These are phyloP conservation scores for Metacarcinus magister DNA, from an alignment of 2,888 invertebrate genomes.

Conservation along the genomic window DNA sequence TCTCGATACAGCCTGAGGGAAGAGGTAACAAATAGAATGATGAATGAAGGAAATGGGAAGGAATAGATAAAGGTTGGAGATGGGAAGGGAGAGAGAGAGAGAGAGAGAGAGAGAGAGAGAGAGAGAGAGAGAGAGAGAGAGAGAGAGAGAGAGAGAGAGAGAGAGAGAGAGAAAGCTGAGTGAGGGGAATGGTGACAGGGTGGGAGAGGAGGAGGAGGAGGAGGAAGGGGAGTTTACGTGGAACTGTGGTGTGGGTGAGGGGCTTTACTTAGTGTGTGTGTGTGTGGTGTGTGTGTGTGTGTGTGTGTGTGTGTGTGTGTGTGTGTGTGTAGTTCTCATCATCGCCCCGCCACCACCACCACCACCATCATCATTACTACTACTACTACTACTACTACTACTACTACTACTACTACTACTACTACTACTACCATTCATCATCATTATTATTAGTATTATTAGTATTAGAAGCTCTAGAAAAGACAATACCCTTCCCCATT, in stretches of 20 bases:
- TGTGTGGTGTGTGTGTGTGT: not conserved
- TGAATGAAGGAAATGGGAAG: no score
- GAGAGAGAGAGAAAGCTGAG: not conserved
- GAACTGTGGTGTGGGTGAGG: no score
- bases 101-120: not conserved
- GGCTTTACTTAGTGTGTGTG: not conserved
- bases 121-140: not conserved
- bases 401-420: conserved; percentile 8
- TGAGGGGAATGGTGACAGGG: not conserved
- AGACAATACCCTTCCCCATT: no score
- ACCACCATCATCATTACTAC: not conserved
- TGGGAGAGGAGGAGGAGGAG: not conserved
- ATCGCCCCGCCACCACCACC: not conserved
- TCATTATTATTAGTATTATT: not conserved
- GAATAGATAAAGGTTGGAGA: no score
- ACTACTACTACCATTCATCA: not conserved
- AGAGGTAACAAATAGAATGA: no score
- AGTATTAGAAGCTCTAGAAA: no score
- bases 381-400: conserved; percentile 26
- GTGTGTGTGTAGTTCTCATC: conserved; percentile 1
- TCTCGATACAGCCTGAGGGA: no score
- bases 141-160: not conserved
- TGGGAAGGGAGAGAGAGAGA: not conserved
- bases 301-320: not conserved
- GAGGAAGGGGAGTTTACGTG: not conserved